Base-by-base conservation (phyloP, 64 coral and sea anemone species). In the Exaiptasia diaphana region DNA sequence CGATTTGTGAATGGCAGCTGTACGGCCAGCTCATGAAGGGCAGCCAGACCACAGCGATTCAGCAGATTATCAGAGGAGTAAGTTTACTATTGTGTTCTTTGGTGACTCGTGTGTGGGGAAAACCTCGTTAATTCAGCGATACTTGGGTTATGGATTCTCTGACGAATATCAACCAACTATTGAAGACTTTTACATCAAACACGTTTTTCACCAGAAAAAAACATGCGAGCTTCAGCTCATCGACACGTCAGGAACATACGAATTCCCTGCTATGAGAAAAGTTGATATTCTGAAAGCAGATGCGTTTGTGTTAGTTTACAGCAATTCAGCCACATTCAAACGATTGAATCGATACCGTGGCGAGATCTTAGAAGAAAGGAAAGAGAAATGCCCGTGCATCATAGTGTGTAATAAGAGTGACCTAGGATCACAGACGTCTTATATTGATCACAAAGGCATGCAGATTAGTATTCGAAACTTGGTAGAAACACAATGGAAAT, bases 221-320 rank as follows among this genome's bases (percentile, higher is more conserved):
- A 63, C 76, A 41, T 83, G 68, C 13, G 63, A 86, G 41, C 73
- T 97, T 5, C 88, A 86, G 11, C 79, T 97, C 38, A 83, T 97
- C 10, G 93, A 97, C 22, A 97, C 83, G 1, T 86, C 93, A 10
- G 93, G 93, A 27, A 53, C 69, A 4, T 97, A 97, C 62, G 93
- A 97, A 26, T 97, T 97, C 64, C 93, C 93, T 44, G 93, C 87
- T 1, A 97, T 97, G 93, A 64, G 93, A 41, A 86, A 73, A 50
- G 62, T 97, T 4, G 93, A 88, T 4, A 91, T 97, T 24, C 37
- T 68, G 18, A 97, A 97, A 48, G 82, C 82, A 4, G 93, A 97
- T 55, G 93, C 77, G 1, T 86, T 77, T 25, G 38, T 97, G 14
- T 55, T 97, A 24, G 88, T 97, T 15, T 97, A 91, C 60, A 90